Conservation (phyloP, 2,888 invertebrate genomes). For the Drosophila imparisetae region DNA sequence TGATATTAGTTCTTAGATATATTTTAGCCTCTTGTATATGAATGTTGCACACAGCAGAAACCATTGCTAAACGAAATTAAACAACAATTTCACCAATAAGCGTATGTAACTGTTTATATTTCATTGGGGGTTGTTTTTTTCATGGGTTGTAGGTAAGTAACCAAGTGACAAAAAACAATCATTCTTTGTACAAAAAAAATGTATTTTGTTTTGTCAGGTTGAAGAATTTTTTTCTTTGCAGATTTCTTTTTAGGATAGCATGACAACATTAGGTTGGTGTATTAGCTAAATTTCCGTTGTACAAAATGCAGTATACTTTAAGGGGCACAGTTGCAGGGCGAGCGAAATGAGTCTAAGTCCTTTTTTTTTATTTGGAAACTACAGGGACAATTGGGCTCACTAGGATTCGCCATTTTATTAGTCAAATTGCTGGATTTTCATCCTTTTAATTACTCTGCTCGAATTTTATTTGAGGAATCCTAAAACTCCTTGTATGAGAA, state of each 20-base stretch:
- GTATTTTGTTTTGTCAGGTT: too few relatives aligned
- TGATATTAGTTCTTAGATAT: conserved; percentile 84
- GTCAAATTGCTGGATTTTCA: not conserved
- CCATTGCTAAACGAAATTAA: conserved; percentile 46
- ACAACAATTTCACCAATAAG: conserved; percentile 62
- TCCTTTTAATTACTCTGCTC: not conserved
- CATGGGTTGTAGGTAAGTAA: not conserved
- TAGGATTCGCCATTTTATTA: not conserved
- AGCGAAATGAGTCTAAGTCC: not conserved
- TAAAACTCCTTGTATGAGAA: not conserved
- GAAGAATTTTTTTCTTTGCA: not conserved
- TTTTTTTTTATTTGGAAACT: not conserved
- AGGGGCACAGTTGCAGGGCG: fast-evolving
- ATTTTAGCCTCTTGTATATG: conserved; percentile 71
- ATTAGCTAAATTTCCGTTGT: not conserved
- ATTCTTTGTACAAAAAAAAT: not conserved
- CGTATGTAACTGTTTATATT: conserved; percentile 31
- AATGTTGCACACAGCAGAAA: conserved; percentile 56
- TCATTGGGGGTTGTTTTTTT: not conserved
- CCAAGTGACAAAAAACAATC: too few relatives aligned
- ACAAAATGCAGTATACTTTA: not conserved
- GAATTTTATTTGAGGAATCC: too few relatives aligned
- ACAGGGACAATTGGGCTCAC: fast-evolving
- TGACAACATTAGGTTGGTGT: fast-evolving
- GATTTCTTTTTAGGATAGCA: not conserved